phyloP scores from a whole-genome alignment of 2,797 vertebrate species.

The Loris lydekkerianus region DNA sequence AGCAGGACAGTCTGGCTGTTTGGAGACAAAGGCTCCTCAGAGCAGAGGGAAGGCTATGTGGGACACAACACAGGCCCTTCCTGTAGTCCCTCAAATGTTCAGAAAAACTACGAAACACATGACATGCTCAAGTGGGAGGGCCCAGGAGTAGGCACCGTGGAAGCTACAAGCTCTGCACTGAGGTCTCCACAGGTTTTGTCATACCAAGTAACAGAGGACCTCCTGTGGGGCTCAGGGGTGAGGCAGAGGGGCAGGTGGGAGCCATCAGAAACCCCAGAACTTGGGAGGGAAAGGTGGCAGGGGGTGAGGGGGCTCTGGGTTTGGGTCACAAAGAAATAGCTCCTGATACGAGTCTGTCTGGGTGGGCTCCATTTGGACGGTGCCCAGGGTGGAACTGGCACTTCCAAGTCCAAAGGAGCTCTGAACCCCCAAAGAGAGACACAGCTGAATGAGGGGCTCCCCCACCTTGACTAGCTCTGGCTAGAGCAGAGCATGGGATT shows the following conservation, averaged over 20 bases:
- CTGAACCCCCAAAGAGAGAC: background rate
- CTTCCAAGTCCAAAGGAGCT: background rate
- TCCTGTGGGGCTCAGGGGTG: background rate
- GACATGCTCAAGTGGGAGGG: background rate
- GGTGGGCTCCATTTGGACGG: background rate
- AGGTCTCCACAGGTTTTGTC: background rate
- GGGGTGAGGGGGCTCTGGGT: background rate
- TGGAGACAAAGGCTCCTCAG: background rate
- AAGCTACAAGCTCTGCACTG: background rate
- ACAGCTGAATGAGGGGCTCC: background rate
- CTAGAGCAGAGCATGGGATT: background rate
- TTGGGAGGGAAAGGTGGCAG: rapidly evolving
- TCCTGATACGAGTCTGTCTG: background rate
- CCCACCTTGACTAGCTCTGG: background rate
- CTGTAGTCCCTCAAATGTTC: background rate
- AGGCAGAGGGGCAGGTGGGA: too few relatives aligned
- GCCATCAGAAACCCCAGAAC: background rate
- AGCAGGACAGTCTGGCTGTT: background rate
- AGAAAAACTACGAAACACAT: background rate
- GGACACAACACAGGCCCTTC: background rate
- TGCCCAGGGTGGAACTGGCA: background rate
- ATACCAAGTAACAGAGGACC: too few relatives aligned
- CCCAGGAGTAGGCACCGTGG: too few relatives aligned
- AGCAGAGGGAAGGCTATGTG: background rate
- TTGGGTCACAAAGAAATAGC: background rate